Conservation (phyloP, 1,140 invertebrate genomes). For the Eriosoma lanigerum region DNA sequence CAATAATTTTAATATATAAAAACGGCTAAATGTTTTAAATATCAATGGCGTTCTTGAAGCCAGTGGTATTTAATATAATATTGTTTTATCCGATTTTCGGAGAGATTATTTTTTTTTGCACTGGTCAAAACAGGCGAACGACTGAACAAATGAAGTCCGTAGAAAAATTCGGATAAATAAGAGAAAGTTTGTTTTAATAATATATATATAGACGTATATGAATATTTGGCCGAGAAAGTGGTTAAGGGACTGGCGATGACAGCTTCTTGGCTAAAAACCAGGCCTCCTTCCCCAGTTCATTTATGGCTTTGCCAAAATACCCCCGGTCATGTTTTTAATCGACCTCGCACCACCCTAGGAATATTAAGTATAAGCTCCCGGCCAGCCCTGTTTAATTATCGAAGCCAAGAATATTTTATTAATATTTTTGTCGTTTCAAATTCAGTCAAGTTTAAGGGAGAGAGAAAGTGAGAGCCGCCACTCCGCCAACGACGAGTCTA, state of each 20-base stretch:
- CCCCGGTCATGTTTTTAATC: conserved; percentile 49
- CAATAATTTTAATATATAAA: background rate
- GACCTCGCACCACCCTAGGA: conserved; percentile 46
- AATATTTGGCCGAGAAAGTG: conserved; percentile 45
- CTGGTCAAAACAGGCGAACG: background rate
- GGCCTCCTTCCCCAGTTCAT: conserved; percentile 33
- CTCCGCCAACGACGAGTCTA: background rate
- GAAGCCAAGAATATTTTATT: conserved; percentile 50
- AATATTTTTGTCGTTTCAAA: conserved; percentile 16
- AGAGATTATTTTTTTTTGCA: conserved; percentile 2
- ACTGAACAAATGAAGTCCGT: too few relatives aligned
- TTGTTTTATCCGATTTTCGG: background rate
- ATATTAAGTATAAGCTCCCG: conserved; percentile 42
- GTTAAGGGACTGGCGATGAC: conserved; percentile 41
- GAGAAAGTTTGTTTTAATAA: conserved; percentile 17
- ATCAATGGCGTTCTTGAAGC: background rate
- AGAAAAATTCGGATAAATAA: background rate
- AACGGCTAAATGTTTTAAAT: background rate
- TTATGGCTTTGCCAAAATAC: conserved; percentile 50
- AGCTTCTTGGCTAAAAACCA: conserved; percentile 51
- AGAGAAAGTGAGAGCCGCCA: background rate
- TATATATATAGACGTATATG: conserved; percentile 14
- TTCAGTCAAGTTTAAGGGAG: background rate
- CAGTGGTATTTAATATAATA: background rate
- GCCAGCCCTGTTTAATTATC: conserved; percentile 35